Evolutionary conservation across 2,113 vertebrate genomes (phyloP).

Genomic region (Emydura subglobosa): DNA sequence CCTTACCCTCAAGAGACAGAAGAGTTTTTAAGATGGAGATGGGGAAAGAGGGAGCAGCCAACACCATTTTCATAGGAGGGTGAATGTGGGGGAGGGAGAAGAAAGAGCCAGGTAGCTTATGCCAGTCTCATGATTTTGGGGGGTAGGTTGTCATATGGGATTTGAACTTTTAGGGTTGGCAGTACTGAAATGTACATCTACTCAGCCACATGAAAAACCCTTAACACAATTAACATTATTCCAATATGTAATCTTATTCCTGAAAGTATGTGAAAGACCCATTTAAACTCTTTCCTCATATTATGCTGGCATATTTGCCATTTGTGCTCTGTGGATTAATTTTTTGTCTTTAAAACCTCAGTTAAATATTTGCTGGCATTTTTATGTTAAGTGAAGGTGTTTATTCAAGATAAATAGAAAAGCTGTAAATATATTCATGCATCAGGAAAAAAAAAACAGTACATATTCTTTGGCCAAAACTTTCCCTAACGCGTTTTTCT

Average conservation of each 20-base stretch:
- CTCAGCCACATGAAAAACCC: background rate
- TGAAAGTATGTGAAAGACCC: background rate
- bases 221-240: background rate
- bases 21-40: background rate
- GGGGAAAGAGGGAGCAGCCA: background rate
- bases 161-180: background rate
- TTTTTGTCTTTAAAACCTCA: background rate
- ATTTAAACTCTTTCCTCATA: background rate
- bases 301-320: background rate
- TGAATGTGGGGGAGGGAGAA: background rate
- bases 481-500: background rate
- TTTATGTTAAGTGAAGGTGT: background rate
- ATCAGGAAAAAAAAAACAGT: fast-evolving
- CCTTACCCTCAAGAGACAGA: background rate
- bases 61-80: too few relatives aligned
- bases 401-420: background rate
- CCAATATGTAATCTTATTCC: background rate
- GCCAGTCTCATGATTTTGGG: fast-evolving
- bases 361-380: background rate
- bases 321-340: background rate
- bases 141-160: background rate
- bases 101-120: background rate
- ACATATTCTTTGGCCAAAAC: background rate
- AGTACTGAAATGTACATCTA: background rate
- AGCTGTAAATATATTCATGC: background rate